These are phyloP conservation scores for Atrichornis clamosus DNA, from an alignment of 2,113 vertebrate species.

Conservation along the genomic window DNA sequence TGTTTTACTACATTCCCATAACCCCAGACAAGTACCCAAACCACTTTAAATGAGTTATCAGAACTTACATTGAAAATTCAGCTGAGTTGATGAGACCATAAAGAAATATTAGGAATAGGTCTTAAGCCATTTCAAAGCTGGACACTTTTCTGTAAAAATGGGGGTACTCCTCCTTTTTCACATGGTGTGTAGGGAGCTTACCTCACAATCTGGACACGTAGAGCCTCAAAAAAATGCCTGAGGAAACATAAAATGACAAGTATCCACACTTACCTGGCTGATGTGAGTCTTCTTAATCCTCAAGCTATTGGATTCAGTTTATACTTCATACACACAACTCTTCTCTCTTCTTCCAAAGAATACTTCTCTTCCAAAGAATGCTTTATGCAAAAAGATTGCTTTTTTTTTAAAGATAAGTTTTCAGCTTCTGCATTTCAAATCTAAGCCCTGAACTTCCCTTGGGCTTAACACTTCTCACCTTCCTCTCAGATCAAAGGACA, in stretches of 20 bases:
- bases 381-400: background rate
- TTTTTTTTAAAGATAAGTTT: background rate
- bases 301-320: background rate
- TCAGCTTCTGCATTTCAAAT: background rate
- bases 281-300: background rate
- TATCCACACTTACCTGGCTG: background rate
- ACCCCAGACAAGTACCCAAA: background rate
- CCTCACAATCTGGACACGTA: background rate
- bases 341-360: background rate
- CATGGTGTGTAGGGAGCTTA: rapidly evolving
- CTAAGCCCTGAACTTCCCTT: background rate
- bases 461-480: background rate
- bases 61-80: background rate
- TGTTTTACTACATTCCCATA: too few species aligned
- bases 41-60: background rate
- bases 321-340: rapidly evolving
- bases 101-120: background rate
- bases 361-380: background rate
- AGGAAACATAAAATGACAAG: background rate
- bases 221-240: background rate
- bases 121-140: background rate
- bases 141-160: background rate
- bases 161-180: background rate
- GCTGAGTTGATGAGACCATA: background rate
- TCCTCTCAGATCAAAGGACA: background rate